Conservation (phyloP, 2,113 vertebrate species). For the Eudorcas thomsonii region DNA sequence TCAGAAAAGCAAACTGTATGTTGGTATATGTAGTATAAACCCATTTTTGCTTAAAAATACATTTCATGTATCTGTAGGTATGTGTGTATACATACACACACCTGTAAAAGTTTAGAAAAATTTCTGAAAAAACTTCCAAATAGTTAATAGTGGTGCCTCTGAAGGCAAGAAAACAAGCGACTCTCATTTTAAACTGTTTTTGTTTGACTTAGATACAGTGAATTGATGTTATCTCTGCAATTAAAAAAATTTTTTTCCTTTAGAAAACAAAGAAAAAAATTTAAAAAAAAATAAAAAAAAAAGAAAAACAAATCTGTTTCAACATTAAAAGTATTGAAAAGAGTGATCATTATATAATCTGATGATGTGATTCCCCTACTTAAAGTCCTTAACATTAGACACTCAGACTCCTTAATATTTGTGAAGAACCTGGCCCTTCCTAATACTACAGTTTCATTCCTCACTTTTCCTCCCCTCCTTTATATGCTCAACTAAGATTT, state of each 20-base stretch:
- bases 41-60: conserved; percentile 4
- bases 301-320: neutral
- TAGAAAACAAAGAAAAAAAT: neutral
- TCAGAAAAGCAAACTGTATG: neutral
- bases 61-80: neutral
- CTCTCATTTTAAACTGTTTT: conserved; percentile 5
- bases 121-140: neutral
- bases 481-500: conserved; percentile 18
- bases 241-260: neutral
- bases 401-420: conserved; percentile 22
- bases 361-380: neutral
- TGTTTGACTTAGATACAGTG: neutral
- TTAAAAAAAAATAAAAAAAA: neutral
- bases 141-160: neutral
- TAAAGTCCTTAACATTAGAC: neutral
- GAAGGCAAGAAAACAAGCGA: neutral
- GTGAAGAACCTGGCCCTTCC: neutral
- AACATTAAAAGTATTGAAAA: neutral
- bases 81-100: neutral
- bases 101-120: neutral
- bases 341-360: neutral
- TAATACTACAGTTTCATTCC: neutral
- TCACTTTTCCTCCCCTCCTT: neutral
- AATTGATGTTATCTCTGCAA: neutral
- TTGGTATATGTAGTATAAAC: neutral